Evolutionary conservation across 2,888 invertebrate genomes (phyloP).

Genomic region (Chirona hameri): DNA sequence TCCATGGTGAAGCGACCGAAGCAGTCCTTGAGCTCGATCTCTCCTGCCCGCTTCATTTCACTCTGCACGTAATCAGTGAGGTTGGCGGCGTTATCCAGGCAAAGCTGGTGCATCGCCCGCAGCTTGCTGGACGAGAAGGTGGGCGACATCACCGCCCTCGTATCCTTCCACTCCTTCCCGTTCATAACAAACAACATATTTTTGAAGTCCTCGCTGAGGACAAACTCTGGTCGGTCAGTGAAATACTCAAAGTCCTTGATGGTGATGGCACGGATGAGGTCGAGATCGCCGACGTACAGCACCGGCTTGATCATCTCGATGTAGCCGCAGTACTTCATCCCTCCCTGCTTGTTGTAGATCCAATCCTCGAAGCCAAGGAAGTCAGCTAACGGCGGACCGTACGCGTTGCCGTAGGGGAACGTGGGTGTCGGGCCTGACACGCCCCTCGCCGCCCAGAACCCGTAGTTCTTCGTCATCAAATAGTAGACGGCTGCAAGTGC

Average conservation of each 20-base stretch:
- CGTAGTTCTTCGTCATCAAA: too few species aligned
- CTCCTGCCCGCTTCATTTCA: conserved; percentile 45
- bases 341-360: too few species aligned
- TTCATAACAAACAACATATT: not conserved
- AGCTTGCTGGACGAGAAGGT: conserved; percentile 62
- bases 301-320: too few species aligned
- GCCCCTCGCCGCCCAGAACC: too few species aligned
- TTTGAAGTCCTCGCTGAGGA: not conserved
- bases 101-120: conserved; percentile 50
- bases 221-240: conserved; percentile 2
- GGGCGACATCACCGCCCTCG: not conserved
- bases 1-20: conserved; percentile 60
- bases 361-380: too few species aligned
- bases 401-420: too few species aligned
- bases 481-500: too few species aligned
- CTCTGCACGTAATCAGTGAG: conserved; percentile 40
- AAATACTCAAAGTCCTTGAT: not conserved
- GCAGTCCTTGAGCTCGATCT: conserved; percentile 54
- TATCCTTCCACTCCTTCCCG: not conserved
- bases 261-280: not conserved
- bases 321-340: too few species aligned
- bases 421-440: too few species aligned
- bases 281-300: not conserved
- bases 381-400: too few species aligned
- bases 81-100: not conserved